These are phyloP conservation scores for Apodemia hepburni DNA, from an alignment of 2,888 invertebrate species.

Conservation along the genomic window DNA sequence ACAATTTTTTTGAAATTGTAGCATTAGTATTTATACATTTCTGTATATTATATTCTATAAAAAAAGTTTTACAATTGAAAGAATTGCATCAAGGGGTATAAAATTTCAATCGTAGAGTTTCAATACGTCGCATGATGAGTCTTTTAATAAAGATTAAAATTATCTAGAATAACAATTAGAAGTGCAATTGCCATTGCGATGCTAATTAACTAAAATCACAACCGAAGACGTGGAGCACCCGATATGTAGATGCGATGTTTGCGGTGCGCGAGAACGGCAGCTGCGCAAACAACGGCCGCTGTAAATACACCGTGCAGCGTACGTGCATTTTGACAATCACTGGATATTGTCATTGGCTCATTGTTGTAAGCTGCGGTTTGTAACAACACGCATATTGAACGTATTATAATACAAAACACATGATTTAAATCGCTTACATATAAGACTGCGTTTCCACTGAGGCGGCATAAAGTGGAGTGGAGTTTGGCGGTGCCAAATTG, in stretches of 20 bases:
- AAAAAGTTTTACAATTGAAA: no score
- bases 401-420: not conserved
- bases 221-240: slow-evolving; percentile 23
- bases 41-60: no score
- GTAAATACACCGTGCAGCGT: slow-evolving; percentile 3
- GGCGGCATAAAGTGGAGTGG: no score
- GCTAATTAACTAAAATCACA: slow-evolving; percentile 33
- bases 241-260: slow-evolving; percentile 24
- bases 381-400: not conserved
- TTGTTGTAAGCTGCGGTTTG: not conserved
- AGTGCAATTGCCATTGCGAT: slow-evolving; percentile 3
- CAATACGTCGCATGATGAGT: no score
- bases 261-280: slow-evolving; percentile 22
- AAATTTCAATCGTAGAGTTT: no score
- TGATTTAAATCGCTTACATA: no score
- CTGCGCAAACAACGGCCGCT: slow-evolving; percentile 21
- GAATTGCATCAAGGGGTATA: no score
- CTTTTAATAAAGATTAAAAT: not conserved
- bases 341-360: not conserved
- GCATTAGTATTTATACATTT: no score
- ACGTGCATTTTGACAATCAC: slow-evolving; percentile 2
- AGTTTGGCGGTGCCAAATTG: no score
- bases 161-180: not conserved
- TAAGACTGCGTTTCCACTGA: no score
- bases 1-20: no score